phyloP scores from a whole-genome alignment of 64 coral and sea anemone genomes.

The Stylophora pistillata region DNA sequence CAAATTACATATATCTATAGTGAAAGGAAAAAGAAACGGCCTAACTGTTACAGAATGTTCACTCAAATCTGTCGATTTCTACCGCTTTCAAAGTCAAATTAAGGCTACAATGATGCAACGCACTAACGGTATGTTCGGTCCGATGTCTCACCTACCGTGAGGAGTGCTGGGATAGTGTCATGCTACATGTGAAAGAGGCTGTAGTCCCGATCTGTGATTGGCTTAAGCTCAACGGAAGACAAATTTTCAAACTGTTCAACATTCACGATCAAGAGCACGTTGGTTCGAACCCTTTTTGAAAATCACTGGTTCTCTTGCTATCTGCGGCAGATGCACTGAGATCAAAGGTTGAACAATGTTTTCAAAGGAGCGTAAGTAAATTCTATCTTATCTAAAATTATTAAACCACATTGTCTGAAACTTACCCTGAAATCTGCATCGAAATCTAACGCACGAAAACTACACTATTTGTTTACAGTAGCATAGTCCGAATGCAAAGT shows the following conservation, averaged over 20 bases:
- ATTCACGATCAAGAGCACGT: conserved; percentile 41
- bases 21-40: no score
- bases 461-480: no score
- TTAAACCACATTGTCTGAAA: background rate
- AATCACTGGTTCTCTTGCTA: background rate
- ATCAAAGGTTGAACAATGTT: background rate
- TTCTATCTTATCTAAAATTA: background rate
- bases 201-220: conserved; percentile 39
- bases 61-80: no score
- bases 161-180: background rate
- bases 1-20: no score
- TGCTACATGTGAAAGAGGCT: background rate
- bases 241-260: conserved; percentile 58
- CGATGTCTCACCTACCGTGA: background rate
- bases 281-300: conserved; percentile 21
- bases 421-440: background rate
- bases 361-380: conserved; percentile 20
- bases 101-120: no score
- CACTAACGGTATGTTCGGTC: no score
- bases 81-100: no score
- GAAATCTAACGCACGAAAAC: background rate
- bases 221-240: conserved; percentile 28
- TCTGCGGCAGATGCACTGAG: background rate
- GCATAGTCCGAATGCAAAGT: no score
- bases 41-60: no score